Base-by-base conservation (phyloP, 2,888 invertebrate species). In the Diabrotica balteata region DNA sequence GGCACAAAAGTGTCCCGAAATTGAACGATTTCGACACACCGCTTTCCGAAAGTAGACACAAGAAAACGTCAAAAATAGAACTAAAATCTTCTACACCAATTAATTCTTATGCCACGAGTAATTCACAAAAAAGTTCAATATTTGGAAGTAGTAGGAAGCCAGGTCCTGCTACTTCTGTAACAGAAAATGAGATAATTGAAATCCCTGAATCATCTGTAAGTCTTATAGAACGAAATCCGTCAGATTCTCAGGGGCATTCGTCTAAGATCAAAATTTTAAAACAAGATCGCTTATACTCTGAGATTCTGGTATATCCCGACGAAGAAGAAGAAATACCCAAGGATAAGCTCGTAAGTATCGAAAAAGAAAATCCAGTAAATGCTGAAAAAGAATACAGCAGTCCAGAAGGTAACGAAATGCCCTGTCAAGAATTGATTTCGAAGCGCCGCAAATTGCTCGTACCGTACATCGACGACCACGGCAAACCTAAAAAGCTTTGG, bases 401-500 rank as follows among this genome's bases (percentile, higher is more conserved):
- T 47, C n/a, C 57, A 11, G 11, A 57, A 5, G 7, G 5, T 32
- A 32, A 3, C 22, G 11, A 32, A 54, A 9, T 54, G 11, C 51
- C n/a, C 32, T 2, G 9, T 8, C n/a, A 45, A 8, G 45, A 46
- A 58, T 46, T 47, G 9, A 0, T 10, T 46, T 47, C 17, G 9
- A 17, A n/a, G 42, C 46, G 32, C 51, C 44, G 45, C 3, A 54
- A 46, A 47, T 10, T 54, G 7, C 47, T 49, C 5, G 46, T 59
- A 22, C 63, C 58, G 1, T 44, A 17, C 10, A 9, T 62, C 9
- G 62, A 62, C 9, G 55, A 47, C 1, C 47, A 62, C 2, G 62
- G 62, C 9, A 62, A 62, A 58, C 64, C 64, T 7, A 45, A 42
- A 43, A 64, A 64, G 42, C 42, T 64, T 8, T 64, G 54, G 54